Percentiles rank a stretch among this genome's conserved stretches.
phyloP scores from a whole-genome alignment of 2,113 vertebrate genomes.

The Prochilodus magdalenae region DNA sequence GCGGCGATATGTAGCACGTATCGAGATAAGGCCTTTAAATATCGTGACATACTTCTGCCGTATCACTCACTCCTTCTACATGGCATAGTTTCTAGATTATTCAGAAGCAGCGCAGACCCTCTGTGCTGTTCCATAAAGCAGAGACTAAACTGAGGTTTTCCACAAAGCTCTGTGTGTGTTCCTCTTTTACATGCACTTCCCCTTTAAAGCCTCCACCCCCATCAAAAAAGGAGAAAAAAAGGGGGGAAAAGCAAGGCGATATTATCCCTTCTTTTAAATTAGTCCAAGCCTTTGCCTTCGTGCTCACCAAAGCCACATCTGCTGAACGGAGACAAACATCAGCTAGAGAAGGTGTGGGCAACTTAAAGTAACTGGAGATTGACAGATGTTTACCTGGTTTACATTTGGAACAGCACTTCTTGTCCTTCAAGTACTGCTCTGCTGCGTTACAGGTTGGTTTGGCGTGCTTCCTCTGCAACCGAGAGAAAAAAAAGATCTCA shows the following conservation, averaged over 20 bases:
- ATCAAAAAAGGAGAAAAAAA: background rate
- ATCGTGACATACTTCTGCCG: too few relatives aligned
- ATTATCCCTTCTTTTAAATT: background rate
- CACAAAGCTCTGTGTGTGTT: constrained; percentile 42
- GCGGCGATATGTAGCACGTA: too few relatives aligned
- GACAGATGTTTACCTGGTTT: constrained; percentile 68
- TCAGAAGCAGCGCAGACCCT: background rate
- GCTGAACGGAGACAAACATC: background rate
- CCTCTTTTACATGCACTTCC: constrained; percentile 60
- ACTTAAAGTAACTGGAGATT: background rate
- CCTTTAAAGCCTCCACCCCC: constrained; percentile 10
- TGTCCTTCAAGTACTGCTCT: constrained; percentile 62
- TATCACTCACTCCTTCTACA: background rate
- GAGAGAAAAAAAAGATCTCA: constrained; percentile 33
- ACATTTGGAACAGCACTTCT: constrained; percentile 75
- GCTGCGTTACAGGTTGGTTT: constrained; percentile 65
- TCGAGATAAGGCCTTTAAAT: too few relatives aligned
- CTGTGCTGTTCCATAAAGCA: background rate
- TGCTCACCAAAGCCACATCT: background rate
- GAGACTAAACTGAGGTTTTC: constrained; percentile 42
- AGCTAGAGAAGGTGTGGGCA: background rate
- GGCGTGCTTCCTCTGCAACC: constrained; percentile 62
- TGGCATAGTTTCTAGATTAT: constrained; percentile 10
- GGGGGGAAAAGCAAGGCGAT: background rate
- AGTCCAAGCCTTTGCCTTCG: background rate